A percentile compares a stretch with the other conserved stretches of the same genome.
These are phyloP conservation scores for Botrylloides violaceus DNA, from an alignment of 23 tunicate genomes.

Conservation along the genomic window DNA sequence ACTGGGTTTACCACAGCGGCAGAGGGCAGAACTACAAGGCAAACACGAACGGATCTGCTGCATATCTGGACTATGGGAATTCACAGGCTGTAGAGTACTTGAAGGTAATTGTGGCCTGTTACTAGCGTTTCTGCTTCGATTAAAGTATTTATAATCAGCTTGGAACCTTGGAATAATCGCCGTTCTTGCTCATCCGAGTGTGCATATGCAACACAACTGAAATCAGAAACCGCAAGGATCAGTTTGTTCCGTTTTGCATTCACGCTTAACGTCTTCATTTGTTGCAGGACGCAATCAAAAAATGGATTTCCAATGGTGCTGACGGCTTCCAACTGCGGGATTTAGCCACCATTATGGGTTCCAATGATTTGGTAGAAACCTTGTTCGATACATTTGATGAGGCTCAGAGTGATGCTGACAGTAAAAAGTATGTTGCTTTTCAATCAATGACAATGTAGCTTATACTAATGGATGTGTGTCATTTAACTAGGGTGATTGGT, in stretches of 20 bases:
- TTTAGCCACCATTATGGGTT: constrained; percentile 8
- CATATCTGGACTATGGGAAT: constrained; percentile 27
- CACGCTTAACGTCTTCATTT: not conserved
- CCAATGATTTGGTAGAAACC: not conserved
- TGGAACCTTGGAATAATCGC: not conserved
- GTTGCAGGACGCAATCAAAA: constrained; percentile 22
- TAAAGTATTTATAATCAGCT: too few relatives aligned
- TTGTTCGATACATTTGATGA: not conserved
- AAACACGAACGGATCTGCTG: not conserved
- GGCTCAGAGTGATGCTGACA: not conserved
- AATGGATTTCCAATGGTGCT: constrained; percentile 29
- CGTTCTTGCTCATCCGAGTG: not conserved
- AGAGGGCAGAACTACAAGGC: constrained; percentile 29
- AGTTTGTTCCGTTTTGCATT: not conserved
- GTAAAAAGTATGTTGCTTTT: not conserved
- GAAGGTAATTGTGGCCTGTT: constrained; percentile 13
- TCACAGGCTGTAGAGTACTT: constrained; percentile 9
- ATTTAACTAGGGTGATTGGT: not conserved
- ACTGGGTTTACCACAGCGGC: constrained; percentile 21
- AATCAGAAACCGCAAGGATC: not conserved
- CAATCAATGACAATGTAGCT: not conserved
- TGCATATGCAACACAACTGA: not conserved
- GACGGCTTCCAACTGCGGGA: constrained; percentile 58
- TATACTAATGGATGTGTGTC: not conserved
- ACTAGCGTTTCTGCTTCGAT: too few relatives aligned